Evolutionary conservation across 2,797 vertebrate genomes (phyloP).

Genomic region (Epinephelus awoara): DNA sequence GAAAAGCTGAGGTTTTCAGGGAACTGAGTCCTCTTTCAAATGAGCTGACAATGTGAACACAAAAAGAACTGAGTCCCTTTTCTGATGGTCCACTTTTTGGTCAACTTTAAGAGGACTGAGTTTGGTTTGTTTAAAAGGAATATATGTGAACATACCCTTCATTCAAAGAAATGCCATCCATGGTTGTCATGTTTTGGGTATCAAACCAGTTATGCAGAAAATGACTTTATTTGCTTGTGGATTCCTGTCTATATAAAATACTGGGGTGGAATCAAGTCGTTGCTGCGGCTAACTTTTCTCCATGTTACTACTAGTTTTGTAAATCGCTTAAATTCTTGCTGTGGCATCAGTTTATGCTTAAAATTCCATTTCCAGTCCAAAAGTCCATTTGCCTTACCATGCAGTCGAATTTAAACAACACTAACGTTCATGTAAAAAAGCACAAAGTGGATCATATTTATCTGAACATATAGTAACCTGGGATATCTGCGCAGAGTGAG

Average conservation of each 20-base stretch:
- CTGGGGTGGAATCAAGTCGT: neutral
- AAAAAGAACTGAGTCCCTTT: no score
- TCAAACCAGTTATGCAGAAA: no score
- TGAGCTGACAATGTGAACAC: no score
- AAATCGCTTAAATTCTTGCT: neutral
- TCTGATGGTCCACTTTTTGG: no score
- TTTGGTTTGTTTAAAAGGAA: no score
- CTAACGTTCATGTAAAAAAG: neutral
- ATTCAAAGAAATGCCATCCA: no score
- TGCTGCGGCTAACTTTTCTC: neutral
- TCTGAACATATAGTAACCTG: slow-evolving; percentile 76
- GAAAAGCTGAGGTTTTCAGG: no score
- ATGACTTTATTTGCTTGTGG: neutral
- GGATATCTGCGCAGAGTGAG: slow-evolving; percentile 91
- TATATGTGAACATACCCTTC: no score
- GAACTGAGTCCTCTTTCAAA: no score
- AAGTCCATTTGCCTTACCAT: neutral
- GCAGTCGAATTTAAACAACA: neutral
- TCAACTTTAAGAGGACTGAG: no score
- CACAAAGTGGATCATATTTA: neutral
- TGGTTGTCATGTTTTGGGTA: no score
- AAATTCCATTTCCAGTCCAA: neutral
- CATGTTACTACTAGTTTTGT: neutral
- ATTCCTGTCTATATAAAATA: slow-evolving; percentile 4
- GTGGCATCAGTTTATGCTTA: neutral